Percentiles rank a stretch among this genome's conserved stretches.
Conservation (phyloP, 2,113 vertebrate genomes). For the Oenanthe melanoleuca region DNA sequence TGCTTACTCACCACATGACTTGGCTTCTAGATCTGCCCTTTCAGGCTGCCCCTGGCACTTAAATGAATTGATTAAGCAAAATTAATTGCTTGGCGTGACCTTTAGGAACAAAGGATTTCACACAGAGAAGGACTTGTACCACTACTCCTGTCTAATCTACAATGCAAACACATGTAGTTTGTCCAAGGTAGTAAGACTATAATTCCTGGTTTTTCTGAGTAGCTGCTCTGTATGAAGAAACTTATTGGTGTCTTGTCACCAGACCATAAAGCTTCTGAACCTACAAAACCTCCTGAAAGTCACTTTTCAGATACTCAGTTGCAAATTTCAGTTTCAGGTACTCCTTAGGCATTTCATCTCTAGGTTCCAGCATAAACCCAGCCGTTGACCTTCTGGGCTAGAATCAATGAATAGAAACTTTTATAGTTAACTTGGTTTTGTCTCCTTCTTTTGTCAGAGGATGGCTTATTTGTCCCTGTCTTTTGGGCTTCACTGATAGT, state of each 20-base stretch:
- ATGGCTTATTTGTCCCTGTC: neutral
- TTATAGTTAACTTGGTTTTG: neutral
- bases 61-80: neutral
- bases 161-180: accelerated
- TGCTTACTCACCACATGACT: neutral
- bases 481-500: neutral
- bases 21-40: neutral
- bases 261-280: neutral
- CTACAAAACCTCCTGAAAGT: neutral
- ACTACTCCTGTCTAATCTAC: neutral
- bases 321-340: neutral
- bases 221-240: neutral
- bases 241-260: neutral
- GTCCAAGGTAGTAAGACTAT: neutral
- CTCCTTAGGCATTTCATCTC: neutral
- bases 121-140: neutral
- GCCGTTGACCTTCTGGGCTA: neutral
- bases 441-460: neutral
- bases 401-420: neutral
- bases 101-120: neutral
- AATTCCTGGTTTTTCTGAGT: neutral
- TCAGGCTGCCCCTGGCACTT: neutral
- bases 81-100: neutral
- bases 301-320: neutral
- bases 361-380: neutral